Evolutionary conservation across 2,888 invertebrate genomes (phyloP).

Genomic region (Phortica magna): DNA sequence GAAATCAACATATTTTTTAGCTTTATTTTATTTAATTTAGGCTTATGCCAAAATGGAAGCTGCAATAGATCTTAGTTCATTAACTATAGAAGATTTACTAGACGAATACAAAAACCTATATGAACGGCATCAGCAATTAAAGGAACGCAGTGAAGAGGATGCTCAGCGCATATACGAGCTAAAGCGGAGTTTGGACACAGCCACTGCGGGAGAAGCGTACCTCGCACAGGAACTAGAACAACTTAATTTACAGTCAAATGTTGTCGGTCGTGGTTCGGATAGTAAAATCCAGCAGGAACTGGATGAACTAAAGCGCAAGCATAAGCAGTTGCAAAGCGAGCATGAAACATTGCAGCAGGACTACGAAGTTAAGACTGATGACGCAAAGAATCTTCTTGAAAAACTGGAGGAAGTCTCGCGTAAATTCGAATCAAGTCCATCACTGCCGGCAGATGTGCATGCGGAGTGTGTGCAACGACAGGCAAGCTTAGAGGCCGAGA

Average conservation of each 20-base stretch:
- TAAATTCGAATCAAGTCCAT: conserved; percentile 30
- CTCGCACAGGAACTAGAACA: conserved; percentile 74
- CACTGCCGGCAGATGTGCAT: conserved; percentile 42
- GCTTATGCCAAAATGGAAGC: conserved; percentile 52
- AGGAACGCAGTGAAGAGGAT: conserved; percentile 65
- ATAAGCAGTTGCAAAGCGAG: conserved; percentile 54
- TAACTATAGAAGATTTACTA: conserved; percentile 71
- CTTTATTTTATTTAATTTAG: neutral
- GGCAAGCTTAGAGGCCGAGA: conserved; percentile 66
- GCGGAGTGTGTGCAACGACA: conserved; percentile 53
- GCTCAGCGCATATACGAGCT: conserved; percentile 75
- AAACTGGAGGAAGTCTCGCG: conserved; percentile 52
- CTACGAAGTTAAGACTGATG: conserved; percentile 56
- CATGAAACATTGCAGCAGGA: conserved; percentile 66
- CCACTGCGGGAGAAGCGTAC: conserved; percentile 70
- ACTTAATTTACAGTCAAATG: conserved; percentile 49
- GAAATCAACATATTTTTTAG: neutral
- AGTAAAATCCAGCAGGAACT: conserved; percentile 57
- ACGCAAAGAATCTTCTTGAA: conserved; percentile 51
- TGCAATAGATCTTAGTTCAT: conserved; percentile 58
- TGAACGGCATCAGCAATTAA: conserved; percentile 63
- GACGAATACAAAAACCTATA: conserved; percentile 72
- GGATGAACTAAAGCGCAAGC: conserved; percentile 62
- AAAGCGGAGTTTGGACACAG: conserved; percentile 72
- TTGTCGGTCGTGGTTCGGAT: conserved; percentile 31